A percentile compares a stretch with the other conserved stretches of the same genome.
Evolutionary conservation across 2,797 vertebrate genomes (phyloP).

Genomic region (Anisognathus igniventris): DNA sequence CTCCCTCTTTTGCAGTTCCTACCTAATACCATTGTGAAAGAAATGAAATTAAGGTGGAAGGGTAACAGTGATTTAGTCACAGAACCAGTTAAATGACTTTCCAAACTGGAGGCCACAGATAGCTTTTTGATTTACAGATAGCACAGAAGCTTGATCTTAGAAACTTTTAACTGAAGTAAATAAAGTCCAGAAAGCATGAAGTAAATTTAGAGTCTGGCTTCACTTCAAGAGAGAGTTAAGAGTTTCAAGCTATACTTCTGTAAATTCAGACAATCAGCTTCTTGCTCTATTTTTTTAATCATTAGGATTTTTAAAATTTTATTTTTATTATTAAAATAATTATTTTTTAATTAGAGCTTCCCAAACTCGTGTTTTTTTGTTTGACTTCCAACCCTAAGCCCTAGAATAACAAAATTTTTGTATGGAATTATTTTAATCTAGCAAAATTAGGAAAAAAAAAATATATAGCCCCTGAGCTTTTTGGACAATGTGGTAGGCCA

Average conservation of each 20-base stretch:
- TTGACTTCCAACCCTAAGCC: neutral
- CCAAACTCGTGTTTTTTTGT: neutral
- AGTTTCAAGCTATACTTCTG: neutral
- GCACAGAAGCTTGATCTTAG: neutral
- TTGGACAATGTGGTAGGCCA: neutral
- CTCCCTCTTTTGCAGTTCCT: neutral
- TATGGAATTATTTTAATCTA: neutral
- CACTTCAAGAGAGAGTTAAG: neutral
- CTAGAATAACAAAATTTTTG: neutral
- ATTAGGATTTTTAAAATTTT: neutral
- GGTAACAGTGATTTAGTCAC: slow-evolving; percentile 48
- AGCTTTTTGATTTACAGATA: slow-evolving; percentile 29
- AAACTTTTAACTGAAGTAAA: neutral
- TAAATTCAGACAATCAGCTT: neutral
- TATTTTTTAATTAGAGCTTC: neutral
- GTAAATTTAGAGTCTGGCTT: neutral
- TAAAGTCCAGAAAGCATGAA: neutral
- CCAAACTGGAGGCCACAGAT: slow-evolving; percentile 10
- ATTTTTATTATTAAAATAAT: neutral
- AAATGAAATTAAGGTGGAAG: slow-evolving; percentile 26
- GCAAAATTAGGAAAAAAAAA: neutral
- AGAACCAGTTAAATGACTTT: slow-evolving; percentile 63
- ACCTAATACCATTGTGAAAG: slow-evolving; percentile 50
- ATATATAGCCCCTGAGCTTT: neutral
- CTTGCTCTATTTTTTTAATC: neutral